Evolutionary conservation across 2,888 invertebrate species (phyloP), one percentile per base, ranked within the genome.

Genomic region (Meganola albula): DNA sequence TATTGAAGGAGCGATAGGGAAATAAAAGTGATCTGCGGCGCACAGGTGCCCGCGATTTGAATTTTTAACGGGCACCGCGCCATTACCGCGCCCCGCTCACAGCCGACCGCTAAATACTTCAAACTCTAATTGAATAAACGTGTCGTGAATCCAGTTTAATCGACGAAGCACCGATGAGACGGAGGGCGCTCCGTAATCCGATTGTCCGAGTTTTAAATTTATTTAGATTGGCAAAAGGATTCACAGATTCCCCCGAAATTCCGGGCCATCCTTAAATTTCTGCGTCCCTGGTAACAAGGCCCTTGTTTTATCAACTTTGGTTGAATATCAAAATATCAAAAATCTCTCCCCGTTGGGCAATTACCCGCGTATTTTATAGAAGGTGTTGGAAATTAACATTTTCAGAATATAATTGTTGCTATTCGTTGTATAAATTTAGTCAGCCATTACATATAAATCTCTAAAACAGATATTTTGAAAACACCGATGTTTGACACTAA

Each of bases 61-160:
- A 53, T 61, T 59, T 60, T 59, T 56, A 46, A 57, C 57, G 39
- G 34, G 43, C 25, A 43, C 48, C 35, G 26, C 34, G 32, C 37
- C 48, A 51, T 52, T 48, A 48, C 48, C 43, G 48, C 48, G 33
- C 51, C 51, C 45, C 39, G 31, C 48, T 34, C 47, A 33, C n/a
- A n/a, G n/a, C 40, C 50, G 32, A 37, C 59, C 62, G 63, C 65
- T 69, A 68, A 71, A 71, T 70, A 71, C 71, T 71, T 63, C 58
- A 56, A 65, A 62, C 57, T 69, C 73, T 74, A 74, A 74, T 74
- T 74, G 74, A 73, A 74, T 74, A 74, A 72, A 68, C 74, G 74
- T 74, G 74, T 74, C 65, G 57, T 56, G 62, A 61, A 65, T 65
- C 52, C 60, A 46, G 56, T 63, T 66, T 68, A 62, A 72, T 72